Evolutionary conservation across 2,888 invertebrate species (phyloP), one percentile per base, ranked within the genome.

Genomic region (Chrysina gloriosa): DNA sequence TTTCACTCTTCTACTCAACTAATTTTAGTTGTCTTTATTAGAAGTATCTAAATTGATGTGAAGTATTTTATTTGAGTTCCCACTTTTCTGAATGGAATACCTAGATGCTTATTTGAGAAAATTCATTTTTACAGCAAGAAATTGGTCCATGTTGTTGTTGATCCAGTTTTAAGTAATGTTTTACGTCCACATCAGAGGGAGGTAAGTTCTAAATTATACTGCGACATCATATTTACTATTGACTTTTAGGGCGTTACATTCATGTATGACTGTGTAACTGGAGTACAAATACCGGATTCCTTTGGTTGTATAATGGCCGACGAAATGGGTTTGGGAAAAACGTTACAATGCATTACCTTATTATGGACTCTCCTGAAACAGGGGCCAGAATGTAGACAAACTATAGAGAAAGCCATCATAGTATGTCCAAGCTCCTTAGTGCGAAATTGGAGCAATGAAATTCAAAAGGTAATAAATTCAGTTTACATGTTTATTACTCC

Each of bases 241-340:
- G 36, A 67, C 25, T 76, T 79, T 36, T 78, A 88, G 87, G 99
- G 99, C 31, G 98, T 99, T 0, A 95, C 95, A 80, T 99, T 99
- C 81, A 98, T 99, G 97, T 99, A 97, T 80, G 97, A 99, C 81
- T 99, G 98, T 85, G 97, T 98, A 2, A 96, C 95, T 5, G 99
- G 98, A 0, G 85, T 88, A 36, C 92, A 95, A 77, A 96, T 97
- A 74, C 92, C 93, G 67, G 88, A 89, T 69, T 92, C 92, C 25
- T 92, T 88, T 82, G 99, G 99, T 0, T 99, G 98, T 77, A 99
- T 99, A 50, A 99, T 99, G 98, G 99, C 99, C 2, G 99, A 99
- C 84, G 99, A 99, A 87, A 99, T 99, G 98, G 98, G 95, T 76
- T 86, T 98, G 31, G 98, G 98, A 1, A 99, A 99, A 84, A 99